Conservation (phyloP, 1,140 invertebrate genomes). For the Calliopsis andreniformis region DNA sequence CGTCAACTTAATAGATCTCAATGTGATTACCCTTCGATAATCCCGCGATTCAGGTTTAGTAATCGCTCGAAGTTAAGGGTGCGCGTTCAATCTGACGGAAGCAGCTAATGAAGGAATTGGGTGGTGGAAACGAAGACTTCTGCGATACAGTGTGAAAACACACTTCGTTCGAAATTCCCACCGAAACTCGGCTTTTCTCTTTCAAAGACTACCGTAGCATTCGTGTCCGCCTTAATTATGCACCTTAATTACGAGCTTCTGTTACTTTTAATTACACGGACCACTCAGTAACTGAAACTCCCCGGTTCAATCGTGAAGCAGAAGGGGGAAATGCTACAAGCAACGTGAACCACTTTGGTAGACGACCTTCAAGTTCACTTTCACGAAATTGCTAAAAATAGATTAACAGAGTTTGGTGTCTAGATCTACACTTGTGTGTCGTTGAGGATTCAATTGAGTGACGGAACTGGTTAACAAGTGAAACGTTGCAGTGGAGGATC, state of each 20-base stretch:
- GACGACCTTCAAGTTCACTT: too few species aligned
- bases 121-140: too few species aligned
- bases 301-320: not conserved
- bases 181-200: not conserved
- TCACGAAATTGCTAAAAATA: not conserved
- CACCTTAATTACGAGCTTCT: constrained; percentile 44
- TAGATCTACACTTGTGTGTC: not conserved
- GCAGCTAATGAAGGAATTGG: too few species aligned
- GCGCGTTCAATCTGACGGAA: too few species aligned
- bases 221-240: constrained; percentile 51
- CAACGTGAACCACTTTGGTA: not conserved
- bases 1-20: too few species aligned
- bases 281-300: not conserved
- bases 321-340: not conserved
- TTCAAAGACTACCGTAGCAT: constrained; percentile 19
- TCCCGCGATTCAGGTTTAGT: too few species aligned
- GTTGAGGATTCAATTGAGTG: constrained; percentile 3
- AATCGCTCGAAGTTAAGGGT: too few species aligned
- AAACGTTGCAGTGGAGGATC: too few species aligned
- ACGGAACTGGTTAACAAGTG: too few species aligned
- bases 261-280: constrained; percentile 49
- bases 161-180: too few species aligned
- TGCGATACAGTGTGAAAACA: too few species aligned
- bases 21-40: too few species aligned
- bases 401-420: not conserved